Evolutionary conservation across 1,140 invertebrate genomes (phyloP).

Genomic region (Bombus difficillimus): DNA sequence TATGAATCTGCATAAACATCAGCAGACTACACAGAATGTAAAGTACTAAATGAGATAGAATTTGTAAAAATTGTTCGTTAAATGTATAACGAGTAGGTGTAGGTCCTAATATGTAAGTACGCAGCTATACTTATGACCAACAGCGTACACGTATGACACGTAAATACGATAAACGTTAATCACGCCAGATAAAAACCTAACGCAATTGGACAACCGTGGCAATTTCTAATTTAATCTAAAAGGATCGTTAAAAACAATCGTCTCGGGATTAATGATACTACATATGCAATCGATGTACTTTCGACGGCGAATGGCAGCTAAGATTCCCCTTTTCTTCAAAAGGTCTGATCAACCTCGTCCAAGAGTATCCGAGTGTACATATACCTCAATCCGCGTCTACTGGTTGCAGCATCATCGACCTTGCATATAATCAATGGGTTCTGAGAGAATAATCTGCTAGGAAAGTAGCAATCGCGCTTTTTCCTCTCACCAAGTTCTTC

Average conservation of each 20-base stretch:
- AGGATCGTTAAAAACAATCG: not conserved
- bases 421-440: constrained; percentile 47
- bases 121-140: not conserved
- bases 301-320: not conserved
- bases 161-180: not conserved
- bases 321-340: constrained; percentile 1
- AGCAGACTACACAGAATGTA: not conserved
- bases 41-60: not conserved
- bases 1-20: not conserved
- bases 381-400: not conserved
- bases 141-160: not conserved
- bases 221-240: not conserved
- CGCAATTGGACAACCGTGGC: not conserved
- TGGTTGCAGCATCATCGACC: constrained; percentile 37
- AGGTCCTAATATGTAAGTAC: too few species aligned
- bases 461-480: constrained; percentile 50
- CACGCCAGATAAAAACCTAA: not conserved
- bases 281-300: not conserved
- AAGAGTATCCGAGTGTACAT: not conserved
- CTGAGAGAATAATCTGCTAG: constrained; percentile 28
- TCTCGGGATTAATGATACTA: not conserved
- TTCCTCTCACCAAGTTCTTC: constrained; percentile 37
- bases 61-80: not conserved
- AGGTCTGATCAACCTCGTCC: constrained; percentile 28
- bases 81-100: not conserved